Conservation (phyloP, 53 echinoderm and acorn worm genomes). For the Henricia sp. region DNA sequence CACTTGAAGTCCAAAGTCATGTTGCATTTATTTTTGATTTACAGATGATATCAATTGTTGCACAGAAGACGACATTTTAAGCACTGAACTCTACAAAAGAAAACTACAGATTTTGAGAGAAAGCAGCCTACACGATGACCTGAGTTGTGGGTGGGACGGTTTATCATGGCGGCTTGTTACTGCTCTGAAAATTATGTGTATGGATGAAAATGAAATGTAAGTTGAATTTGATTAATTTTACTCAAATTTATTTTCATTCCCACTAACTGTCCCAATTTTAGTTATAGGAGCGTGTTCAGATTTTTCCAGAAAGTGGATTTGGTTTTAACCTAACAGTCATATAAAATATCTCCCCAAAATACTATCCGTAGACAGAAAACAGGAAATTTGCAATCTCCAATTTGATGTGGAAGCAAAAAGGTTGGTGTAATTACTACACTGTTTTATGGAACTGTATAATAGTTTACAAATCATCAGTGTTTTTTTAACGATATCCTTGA, state of each 20-base stretch:
- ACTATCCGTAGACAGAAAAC: background rate
- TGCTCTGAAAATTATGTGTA: slow-evolving; percentile 61
- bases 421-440: background rate
- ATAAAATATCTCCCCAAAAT: background rate
- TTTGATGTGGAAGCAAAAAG: background rate
- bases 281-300: no score
- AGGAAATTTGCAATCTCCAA: background rate
- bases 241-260: background rate
- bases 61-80: background rate
- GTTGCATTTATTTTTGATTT: no score
- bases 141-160: slow-evolving; percentile 66
- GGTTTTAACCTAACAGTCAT: background rate
- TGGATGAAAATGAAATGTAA: slow-evolving; percentile 71
- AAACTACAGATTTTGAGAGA: slow-evolving; percentile 48
- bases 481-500: no score
- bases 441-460: no score
- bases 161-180: slow-evolving; percentile 74
- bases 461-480: no score
- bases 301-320: background rate
- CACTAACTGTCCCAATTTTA: background rate
- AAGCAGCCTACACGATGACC: slow-evolving; percentile 8
- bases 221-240: background rate
- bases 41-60: slow-evolving; percentile 27
- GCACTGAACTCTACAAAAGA: slow-evolving; percentile 4
- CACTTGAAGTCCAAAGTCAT: no score